Percentiles rank a stretch among this genome's conserved stretches.
phyloP scores from a whole-genome alignment of 2,113 vertebrate species.

The Protomyctophum bolini region DNA sequence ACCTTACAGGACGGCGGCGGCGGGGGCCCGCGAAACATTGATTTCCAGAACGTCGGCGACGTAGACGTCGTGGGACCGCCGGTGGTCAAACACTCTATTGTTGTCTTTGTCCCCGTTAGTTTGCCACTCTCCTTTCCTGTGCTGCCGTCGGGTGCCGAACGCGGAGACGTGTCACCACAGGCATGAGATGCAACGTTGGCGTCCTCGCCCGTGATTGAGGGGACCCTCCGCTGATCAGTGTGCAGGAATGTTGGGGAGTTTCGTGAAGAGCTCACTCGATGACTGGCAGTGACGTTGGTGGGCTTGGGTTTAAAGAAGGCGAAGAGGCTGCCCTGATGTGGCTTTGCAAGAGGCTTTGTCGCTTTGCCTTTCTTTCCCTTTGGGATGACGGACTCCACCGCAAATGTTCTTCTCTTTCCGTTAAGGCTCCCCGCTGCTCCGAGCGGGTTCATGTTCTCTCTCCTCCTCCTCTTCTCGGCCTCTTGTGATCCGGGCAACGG shows the following conservation, averaged over 20 bases:
- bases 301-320: constrained; percentile 82
- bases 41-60: constrained; percentile 80
- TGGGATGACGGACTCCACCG: constrained; percentile 45
- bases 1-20: constrained; percentile 80
- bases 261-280: constrained; percentile 1
- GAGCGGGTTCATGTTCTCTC: constrained; percentile 61
- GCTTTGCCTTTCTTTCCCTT: constrained; percentile 72
- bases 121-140: background rate
- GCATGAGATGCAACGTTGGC: background rate
- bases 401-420: constrained; percentile 57
- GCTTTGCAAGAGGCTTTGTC: constrained; percentile 58
- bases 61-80: constrained; percentile 39
- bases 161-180: background rate
- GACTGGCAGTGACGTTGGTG: background rate
- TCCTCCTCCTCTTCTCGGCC: constrained; percentile 54
- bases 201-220: background rate
- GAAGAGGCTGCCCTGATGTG: constrained; percentile 80
- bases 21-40: constrained; percentile 80
- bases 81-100: background rate
- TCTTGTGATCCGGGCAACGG: constrained; percentile 77
- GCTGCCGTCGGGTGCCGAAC: background rate
- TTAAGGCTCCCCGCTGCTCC: background rate
- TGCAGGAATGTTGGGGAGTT: constrained; percentile 1
- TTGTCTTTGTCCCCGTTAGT: background rate
- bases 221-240: background rate